Evolutionary conservation across 2,797 vertebrate species (phyloP), one percentile per base, ranked within the genome.

Genomic region (Hylomyscus alleni): DNA sequence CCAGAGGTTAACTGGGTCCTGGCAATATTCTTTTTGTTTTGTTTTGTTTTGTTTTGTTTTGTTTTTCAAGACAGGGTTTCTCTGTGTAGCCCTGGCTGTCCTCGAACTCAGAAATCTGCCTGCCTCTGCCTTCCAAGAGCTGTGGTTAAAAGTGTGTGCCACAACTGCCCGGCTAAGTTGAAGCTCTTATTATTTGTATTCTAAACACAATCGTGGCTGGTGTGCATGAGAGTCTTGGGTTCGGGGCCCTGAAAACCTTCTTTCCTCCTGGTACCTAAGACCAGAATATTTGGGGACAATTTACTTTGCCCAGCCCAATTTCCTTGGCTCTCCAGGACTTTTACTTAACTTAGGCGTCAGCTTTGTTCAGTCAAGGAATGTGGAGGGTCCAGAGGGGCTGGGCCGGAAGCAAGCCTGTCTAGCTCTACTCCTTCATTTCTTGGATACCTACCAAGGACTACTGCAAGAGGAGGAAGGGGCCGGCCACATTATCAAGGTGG

Each of bases 371-470:
- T 98, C 98, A 94, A n/a, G 97, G 56, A 52, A 94, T 91, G 95
- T 98, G 98, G 98, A 98, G 96, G 98, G 98, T 87, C 97, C 98
- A 0, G 98, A 98, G 5, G 98, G 98, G 84, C 95, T 98, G 95
- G 98, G 97, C 85, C 99, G 98, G 98, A 99, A 99, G 98, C 99
- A 99, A 97, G 99, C 99, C 0, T 99, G 99, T 80, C 98, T 99
- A 80, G 99, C 98, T 14, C 98, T 99, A 96, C 99, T 99, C 40
- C 99, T 99, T 94, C 98, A 99, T 44, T 99, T 99, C 98, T 98
- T 99, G 98, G 99, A 99, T 96, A 99, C 99, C 3, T 99, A 99
- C 98, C 99, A 99, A 97, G 99, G 99, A 89, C 99, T 99, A 87
- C 98, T 99, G 97, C 99, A 99, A 98, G 99, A 99, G 98, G 99